Conservation (phyloP, 2,113 vertebrate species). For the Lethenteron reissneri region DNA sequence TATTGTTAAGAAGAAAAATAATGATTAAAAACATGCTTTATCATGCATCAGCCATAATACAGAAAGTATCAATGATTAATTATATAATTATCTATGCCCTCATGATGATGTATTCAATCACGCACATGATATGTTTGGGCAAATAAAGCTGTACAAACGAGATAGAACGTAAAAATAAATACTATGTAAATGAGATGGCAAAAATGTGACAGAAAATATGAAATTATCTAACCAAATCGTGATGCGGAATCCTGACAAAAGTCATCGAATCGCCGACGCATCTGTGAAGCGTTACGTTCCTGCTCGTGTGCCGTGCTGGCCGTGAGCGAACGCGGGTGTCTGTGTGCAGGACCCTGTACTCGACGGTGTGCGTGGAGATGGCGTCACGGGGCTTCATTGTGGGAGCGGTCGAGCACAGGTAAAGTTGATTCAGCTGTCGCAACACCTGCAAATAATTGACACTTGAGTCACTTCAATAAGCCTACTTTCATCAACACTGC, state of each 20-base stretch:
- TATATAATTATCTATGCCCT: no score
- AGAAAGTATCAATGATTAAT: no score
- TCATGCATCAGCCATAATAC: neutral
- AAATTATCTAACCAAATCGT: neutral
- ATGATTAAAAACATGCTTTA: neutral
- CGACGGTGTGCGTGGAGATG: conserved; percentile 60
- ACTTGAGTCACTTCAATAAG: neutral
- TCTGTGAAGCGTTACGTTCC: neutral
- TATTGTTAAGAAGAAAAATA: neutral
- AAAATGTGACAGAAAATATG: neutral
- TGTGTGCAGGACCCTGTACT: conserved; percentile 59
- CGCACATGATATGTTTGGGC: no score
- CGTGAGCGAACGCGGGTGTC: neutral
- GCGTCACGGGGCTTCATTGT: conserved; percentile 79
- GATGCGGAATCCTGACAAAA: neutral
- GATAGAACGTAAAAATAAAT: neutral
- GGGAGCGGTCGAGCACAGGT: conserved; percentile 86
- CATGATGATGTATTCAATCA: no score
- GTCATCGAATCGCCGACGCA: neutral
- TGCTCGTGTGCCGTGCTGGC: neutral
- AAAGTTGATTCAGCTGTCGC: conserved; percentile 3
- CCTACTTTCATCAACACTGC: neutral
- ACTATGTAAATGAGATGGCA: neutral
- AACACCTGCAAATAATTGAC: neutral
- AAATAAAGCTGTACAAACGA: no score